These are phyloP conservation scores for Drosophila kambysellisi DNA, from an alignment of 2,888 invertebrate species.

Conservation along the genomic window DNA sequence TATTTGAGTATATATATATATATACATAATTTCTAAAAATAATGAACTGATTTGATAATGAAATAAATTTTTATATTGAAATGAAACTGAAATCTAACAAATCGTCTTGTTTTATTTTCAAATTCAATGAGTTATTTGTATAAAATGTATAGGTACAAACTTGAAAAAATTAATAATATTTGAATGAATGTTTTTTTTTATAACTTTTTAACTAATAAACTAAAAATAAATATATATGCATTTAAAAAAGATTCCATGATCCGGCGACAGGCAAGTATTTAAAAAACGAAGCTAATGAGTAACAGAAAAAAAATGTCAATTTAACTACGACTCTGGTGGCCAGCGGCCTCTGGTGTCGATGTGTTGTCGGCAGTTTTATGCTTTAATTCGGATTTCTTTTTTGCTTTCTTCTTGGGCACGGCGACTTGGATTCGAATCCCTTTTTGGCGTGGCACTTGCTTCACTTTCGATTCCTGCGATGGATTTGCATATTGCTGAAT, in stretches of 20 bases:
- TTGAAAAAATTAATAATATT: slow-evolving; percentile 10
- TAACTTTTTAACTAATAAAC: slow-evolving; percentile 32
- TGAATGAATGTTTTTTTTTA: background rate
- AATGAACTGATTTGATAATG: slow-evolving; percentile 58
- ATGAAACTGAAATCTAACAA: slow-evolving; percentile 11
- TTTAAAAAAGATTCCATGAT: slow-evolving; percentile 22
- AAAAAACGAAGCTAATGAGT: slow-evolving; percentile 26
- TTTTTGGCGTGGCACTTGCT: slow-evolving; percentile 50
- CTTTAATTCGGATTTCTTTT: slow-evolving; percentile 32
- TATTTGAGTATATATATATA: slow-evolving; percentile 16
- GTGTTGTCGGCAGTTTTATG: slow-evolving; percentile 33
- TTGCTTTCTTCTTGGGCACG: slow-evolving; percentile 44
- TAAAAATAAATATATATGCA: slow-evolving; percentile 31
- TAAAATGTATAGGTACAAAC: slow-evolving; percentile 3
- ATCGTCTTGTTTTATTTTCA: slow-evolving; percentile 14
- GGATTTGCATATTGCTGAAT: background rate
- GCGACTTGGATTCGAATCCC: slow-evolving; percentile 43
- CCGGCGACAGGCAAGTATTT: slow-evolving; percentile 6
- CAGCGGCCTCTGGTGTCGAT: slow-evolving; percentile 4
- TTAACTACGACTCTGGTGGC: slow-evolving; percentile 7
- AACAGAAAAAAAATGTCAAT: slow-evolving; percentile 25
- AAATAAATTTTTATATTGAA: slow-evolving; percentile 51
- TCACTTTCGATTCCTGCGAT: slow-evolving; percentile 56
- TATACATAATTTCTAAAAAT: slow-evolving; percentile 34
- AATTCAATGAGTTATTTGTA: background rate